A percentile compares a stretch with the other conserved stretches of the same genome.
Conservation (phyloP, 2,888 invertebrate genomes). For the Shargacucullia verbasci region DNA sequence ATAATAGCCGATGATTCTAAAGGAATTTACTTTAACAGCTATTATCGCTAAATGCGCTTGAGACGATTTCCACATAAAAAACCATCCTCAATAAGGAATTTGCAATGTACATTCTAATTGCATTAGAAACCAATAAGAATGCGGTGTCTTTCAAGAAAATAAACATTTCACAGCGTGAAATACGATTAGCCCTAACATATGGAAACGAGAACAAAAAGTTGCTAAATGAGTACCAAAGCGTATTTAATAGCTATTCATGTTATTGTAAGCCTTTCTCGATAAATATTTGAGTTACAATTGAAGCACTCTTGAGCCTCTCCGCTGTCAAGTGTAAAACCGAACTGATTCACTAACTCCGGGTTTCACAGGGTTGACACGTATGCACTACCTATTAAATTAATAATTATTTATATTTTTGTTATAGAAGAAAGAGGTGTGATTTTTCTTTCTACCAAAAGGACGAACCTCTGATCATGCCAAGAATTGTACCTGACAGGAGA, state of each 20-base stretch:
- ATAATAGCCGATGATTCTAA: slow-evolving; percentile 5
- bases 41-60: not conserved
- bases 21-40: not conserved
- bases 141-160: slow-evolving; percentile 8
- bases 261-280: slow-evolving; percentile 59
- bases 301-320: slow-evolving; percentile 58
- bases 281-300: slow-evolving; percentile 61
- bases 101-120: too few relatives aligned
- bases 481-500: too few relatives aligned
- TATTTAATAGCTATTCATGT: slow-evolving; percentile 52
- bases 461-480: too few relatives aligned
- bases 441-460: too few relatives aligned
- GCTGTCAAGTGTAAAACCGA: slow-evolving; percentile 59
- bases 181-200: slow-evolving; percentile 21
- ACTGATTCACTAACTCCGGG: slow-evolving; percentile 62
- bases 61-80: not conserved
- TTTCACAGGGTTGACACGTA: slow-evolving; percentile 28
- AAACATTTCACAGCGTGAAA: slow-evolving; percentile 12
- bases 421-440: too few relatives aligned
- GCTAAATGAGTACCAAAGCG: slow-evolving; percentile 20
- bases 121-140: slow-evolving; percentile 3
- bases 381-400: too few relatives aligned
- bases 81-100: too few relatives aligned
- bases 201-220: slow-evolving; percentile 14
- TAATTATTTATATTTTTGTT: not conserved